Base-by-base conservation (phyloP, 1,140 invertebrate genomes). In the Brachystomella parvula region DNA sequence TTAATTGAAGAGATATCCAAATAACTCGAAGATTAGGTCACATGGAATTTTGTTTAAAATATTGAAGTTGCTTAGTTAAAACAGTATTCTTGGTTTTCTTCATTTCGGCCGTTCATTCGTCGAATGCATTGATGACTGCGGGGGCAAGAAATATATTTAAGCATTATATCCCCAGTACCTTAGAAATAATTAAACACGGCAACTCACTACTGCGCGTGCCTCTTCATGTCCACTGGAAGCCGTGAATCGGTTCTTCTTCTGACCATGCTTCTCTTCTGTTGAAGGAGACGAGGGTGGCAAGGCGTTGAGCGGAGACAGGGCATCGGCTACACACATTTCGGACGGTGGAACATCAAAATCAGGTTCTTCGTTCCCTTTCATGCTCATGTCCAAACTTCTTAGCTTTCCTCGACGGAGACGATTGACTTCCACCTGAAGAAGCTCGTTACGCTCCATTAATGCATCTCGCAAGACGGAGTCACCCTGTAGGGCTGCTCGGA, bases 391-490 rank as follows among this genome's bases (percentile, higher is more conserved):
- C 12, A 68, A 21, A 15, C 30, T 33, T 1, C 31, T 29, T 3
- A 64, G 19, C 39, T 67, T 67, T 19, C 44, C 57, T 62, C 60
- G 19, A 47, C 69, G 33, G 3, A 71, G 49, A 12, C 66, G 66
- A 64, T 65, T 65, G 3, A 71, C 65, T 64, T 71, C 69, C 3
- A 57, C 44, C 56, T 68, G 63, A 17, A 71, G 29, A 24, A 59
- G 56, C 47, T 69, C 71, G 33, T 72, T 72, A 29, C 70, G 56
- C 29, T 72, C 70, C 31, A 64, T 60, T 21, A 72, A 57, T 9
- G 70, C 64, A 63, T 66, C 47, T 47, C 64, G 9, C 17, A 64
- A 32, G 1, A 67, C 57, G 6, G 60, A 44, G 29, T 72, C 70
- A 19, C 66, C 66, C 63, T 72, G 53, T n/a, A 72, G 35, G 2